Percentiles rank a stretch among this genome's conserved stretches.
Conservation (phyloP, 2,888 invertebrate genomes). For the Abscondita cerata region DNA sequence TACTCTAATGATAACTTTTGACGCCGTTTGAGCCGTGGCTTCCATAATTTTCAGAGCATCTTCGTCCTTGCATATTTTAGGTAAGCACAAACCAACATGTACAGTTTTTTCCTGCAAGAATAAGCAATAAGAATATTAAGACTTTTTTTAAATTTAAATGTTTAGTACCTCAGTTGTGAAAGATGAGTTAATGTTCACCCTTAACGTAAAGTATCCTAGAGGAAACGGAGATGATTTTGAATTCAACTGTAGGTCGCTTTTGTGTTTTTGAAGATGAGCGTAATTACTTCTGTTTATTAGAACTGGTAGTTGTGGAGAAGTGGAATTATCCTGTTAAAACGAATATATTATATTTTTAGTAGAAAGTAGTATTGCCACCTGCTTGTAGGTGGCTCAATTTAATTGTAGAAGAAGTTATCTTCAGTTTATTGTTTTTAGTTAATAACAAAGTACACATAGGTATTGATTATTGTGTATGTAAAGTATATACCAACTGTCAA, state of each 20-base stretch:
- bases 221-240: conserved; percentile 66
- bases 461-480: too few species aligned
- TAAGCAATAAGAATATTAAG: too few species aligned
- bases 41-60: conserved; percentile 68
- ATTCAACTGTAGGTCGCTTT: conserved; percentile 46
- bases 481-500: too few species aligned
- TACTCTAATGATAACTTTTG: conserved; percentile 64
- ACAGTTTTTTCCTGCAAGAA: conserved; percentile 69
- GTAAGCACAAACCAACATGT: conserved; percentile 79
- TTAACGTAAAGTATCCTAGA: conserved; percentile 71
- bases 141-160: too few species aligned
- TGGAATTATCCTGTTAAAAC: too few species aligned
- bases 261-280: conserved; percentile 49
- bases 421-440: too few species aligned
- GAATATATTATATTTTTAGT: too few species aligned
- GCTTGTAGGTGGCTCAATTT: too few species aligned
- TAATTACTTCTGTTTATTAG: conserved; percentile 40
- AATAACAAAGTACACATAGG: too few species aligned
- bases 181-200: conserved; percentile 65
- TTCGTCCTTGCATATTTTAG: conserved; percentile 68
- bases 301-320: too few species aligned
- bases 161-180: conserved; percentile 66
- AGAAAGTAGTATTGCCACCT: too few species aligned
- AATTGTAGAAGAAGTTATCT: too few species aligned
- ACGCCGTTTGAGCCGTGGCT: conserved; percentile 62